Conservation (phyloP, 35 echinoderm and acorn worm species). For the Diadema setosum region DNA sequence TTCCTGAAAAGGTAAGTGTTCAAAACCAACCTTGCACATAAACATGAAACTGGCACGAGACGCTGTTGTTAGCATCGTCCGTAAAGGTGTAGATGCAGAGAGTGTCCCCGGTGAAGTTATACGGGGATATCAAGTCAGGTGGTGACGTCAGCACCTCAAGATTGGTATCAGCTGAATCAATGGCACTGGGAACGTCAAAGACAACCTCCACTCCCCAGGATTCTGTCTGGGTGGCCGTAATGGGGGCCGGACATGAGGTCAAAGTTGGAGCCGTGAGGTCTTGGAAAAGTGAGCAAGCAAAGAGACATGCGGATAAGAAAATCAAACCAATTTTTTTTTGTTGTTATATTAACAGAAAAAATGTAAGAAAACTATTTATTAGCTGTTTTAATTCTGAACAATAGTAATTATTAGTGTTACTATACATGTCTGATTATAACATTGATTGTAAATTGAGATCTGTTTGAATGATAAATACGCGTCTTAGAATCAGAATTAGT, state of each 20-base stretch:
- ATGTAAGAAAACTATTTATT: no score
- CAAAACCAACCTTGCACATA: constrained; percentile 35
- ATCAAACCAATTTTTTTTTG: no score
- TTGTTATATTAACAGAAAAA: no score
- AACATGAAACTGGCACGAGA: constrained; percentile 37
- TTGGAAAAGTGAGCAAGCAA: neutral
- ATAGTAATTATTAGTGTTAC: no score
- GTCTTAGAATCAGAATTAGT: no score
- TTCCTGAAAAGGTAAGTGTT: neutral
- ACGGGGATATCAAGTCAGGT: constrained; percentile 46
- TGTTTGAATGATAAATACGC: no score
- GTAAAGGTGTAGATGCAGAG: constrained; percentile 40
- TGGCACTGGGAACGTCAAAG: constrained; percentile 42
- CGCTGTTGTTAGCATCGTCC: constrained; percentile 32
- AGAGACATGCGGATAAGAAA: no score
- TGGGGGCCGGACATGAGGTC: constrained; percentile 44
- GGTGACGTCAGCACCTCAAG: constrained; percentile 35
- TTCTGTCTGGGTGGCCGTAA: constrained; percentile 4
- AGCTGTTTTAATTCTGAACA: no score
- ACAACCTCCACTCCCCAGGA: neutral
- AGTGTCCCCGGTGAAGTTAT: constrained; percentile 45
- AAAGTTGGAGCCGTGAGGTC: constrained; percentile 43
- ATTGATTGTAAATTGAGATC: no score
- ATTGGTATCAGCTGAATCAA: constrained; percentile 36
- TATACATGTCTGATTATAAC: no score